Base-by-base conservation (phyloP, 2,888 invertebrate genomes). In the Gymnocheta viridis region DNA sequence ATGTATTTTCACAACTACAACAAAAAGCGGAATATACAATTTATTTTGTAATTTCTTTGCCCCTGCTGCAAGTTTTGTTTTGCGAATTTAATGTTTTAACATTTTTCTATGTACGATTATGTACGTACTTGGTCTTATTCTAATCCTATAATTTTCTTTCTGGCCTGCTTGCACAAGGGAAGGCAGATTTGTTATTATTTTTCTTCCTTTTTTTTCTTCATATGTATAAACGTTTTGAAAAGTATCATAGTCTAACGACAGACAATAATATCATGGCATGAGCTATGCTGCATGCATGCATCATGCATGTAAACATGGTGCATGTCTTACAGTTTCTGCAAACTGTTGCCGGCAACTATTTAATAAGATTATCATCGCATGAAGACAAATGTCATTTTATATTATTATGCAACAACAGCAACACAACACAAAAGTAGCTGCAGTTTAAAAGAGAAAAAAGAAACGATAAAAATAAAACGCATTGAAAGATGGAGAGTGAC, bases 361-460 rank as follows among this genome's bases (percentile, higher is more conserved):
- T 90, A 90, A 90, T 90, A 89, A 89, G 90, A 90, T 90, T 90
- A 90, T 89, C 89, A 90, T 89, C 89, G 88, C 89, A 89, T 86
- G 87, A 89, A 87, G 90, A 89, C 90, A 89, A 90, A 89, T 89
- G 89, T 89, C 90, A 90, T 89, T 78, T 88, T 88, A 89, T 88
- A 88, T 88, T 88, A 89, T 88, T 87, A 87, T 77, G 67, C 67
- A 77, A 49, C 58, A 69, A 44, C 54, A 74, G 85, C 73, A 60
- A 66, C 76, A 73, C 76, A 73, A 49, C n/a, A 60, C 51, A 44
- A 27, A 76, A 82, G 32, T 56, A 66, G 49, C 82, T 56, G 41
- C 41, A 74, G 32, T 49, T 66, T 19, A 41, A 12, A 47, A 32
- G 14, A 32, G 0, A 54, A 27, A 51, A 10, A 5, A 49, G 4